phyloP scores from a whole-genome alignment of 1,140 invertebrate genomes.

The Trachymyrmex cornetzi region DNA sequence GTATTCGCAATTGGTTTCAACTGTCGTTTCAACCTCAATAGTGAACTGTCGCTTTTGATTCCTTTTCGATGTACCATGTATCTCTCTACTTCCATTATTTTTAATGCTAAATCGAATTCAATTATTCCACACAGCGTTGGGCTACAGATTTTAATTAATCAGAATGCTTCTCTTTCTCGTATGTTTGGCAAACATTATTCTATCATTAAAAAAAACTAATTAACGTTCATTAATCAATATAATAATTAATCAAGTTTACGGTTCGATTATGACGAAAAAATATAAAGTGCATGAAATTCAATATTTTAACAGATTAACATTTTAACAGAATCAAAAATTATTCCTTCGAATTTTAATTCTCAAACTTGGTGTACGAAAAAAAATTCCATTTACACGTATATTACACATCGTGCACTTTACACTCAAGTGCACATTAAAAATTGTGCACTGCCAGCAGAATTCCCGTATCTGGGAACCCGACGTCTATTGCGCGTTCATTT shows the following conservation, averaged over 20 bases:
- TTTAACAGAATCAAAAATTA: neutral
- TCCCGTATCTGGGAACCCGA: neutral
- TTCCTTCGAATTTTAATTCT: neutral
- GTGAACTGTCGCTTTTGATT: conserved; percentile 3
- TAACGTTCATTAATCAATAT: neutral
- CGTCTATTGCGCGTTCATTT: conserved; percentile 34
- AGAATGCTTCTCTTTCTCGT: too few relatives aligned
- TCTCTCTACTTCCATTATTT: conserved; percentile 14
- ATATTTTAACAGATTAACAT: neutral
- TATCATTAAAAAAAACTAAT: neutral
- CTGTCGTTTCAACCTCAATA: conserved; percentile 17
- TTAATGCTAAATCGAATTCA: conserved; percentile 18
- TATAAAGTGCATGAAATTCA: neutral
- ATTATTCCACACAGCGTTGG: neutral
- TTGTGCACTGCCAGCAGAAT: conserved; percentile 4
- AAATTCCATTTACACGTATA: conserved; percentile 2
- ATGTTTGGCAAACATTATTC: neutral
- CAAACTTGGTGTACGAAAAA: neutral
- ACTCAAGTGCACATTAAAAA: conserved; percentile 19
- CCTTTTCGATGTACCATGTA: neutral
- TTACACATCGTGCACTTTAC: neutral
- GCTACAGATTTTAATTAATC: conserved; percentile 25
- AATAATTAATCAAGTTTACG: neutral
- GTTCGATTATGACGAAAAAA: neutral
- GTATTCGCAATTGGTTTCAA: conserved; percentile 41